Percentiles rank a stretch among this genome's conserved stretches.
These are phyloP conservation scores for Ceryle rudis DNA, from an alignment of 2,797 vertebrate species.

Conservation along the genomic window DNA sequence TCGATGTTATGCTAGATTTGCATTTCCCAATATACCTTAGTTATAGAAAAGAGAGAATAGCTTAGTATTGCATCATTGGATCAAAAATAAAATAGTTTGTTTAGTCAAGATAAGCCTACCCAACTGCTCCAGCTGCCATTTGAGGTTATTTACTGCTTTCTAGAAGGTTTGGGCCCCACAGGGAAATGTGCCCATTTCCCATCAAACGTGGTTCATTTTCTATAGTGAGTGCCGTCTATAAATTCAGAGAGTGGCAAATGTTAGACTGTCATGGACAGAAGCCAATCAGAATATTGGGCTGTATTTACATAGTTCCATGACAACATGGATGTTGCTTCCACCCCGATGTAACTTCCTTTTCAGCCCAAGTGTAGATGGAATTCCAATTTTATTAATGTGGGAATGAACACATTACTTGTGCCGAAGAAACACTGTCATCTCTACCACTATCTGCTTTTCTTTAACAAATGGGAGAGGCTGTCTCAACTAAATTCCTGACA, in stretches of 20 bases:
- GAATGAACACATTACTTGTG: background rate
- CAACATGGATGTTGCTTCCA: background rate
- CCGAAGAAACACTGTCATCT: background rate
- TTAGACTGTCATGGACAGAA: background rate
- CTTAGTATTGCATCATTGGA: background rate
- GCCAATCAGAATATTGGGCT: background rate
- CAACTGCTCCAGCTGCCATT: background rate
- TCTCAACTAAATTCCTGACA: background rate
- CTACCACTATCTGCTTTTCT: slow-evolving; percentile 1
- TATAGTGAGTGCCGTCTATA: background rate
- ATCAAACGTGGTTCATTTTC: background rate
- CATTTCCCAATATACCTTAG: slow-evolving; percentile 24
- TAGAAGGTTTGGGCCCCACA: background rate
- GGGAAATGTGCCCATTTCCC: background rate
- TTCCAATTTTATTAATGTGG: background rate
- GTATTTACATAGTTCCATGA: slow-evolving; percentile 8
- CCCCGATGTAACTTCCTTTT: slow-evolving; percentile 5
- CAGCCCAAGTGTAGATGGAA: background rate
- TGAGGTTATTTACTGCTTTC: background rate
- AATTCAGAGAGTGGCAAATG: slow-evolving; percentile 5
- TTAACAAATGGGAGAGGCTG: background rate
- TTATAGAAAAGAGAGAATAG: background rate
- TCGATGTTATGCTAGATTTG: slow-evolving; percentile 44
- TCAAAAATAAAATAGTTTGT: slow-evolving; percentile 3
- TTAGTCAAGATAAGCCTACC: slow-evolving; percentile 1